phyloP scores from a whole-genome alignment of 1,140 invertebrate genomes.

The Drosophila aff. region DNA sequence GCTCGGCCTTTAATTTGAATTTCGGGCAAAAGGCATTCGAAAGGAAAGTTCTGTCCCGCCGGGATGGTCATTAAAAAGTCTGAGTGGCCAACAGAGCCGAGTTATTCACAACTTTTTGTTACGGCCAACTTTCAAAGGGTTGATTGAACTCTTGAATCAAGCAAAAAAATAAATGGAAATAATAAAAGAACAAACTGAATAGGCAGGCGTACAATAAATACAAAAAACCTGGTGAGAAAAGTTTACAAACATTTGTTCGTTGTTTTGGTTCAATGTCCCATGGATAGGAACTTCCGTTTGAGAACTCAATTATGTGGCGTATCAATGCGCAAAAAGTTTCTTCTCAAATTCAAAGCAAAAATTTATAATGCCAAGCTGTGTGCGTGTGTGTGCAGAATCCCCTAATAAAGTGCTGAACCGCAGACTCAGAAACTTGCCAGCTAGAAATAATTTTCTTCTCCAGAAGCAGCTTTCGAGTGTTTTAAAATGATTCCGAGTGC shows the following conservation, averaged over 20 bases:
- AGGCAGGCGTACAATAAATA: slow-evolving; percentile 32
- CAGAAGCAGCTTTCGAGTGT: slow-evolving; percentile 64
- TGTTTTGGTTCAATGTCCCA: slow-evolving; percentile 60
- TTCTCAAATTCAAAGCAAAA: slow-evolving; percentile 4
- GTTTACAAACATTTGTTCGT: slow-evolving; percentile 58
- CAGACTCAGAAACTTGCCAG: slow-evolving; percentile 40
- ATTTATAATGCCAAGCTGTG: neutral
- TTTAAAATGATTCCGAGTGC: slow-evolving; percentile 79
- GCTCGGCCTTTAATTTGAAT: slow-evolving; percentile 25
- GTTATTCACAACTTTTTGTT: slow-evolving; percentile 62
- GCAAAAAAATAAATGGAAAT: neutral
- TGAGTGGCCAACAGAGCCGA: slow-evolving; percentile 41
- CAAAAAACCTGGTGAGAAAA: slow-evolving; percentile 65
- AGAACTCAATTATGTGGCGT: slow-evolving; percentile 36
- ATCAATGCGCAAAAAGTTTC: slow-evolving; percentile 30
- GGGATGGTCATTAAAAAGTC: slow-evolving; percentile 44
- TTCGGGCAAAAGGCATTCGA: slow-evolving; percentile 17
- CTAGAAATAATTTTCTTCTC: slow-evolving; percentile 55
- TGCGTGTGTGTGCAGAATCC: neutral
- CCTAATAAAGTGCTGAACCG: slow-evolving; percentile 13
- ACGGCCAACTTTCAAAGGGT: slow-evolving; percentile 71
- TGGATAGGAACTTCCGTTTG: slow-evolving; percentile 37
- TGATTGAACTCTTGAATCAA: slow-evolving; percentile 51
- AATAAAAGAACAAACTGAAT: slow-evolving; percentile 16
- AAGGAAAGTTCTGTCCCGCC: slow-evolving; percentile 17